Evolutionary conservation across 2,888 invertebrate genomes (phyloP), one percentile per base, ranked within the genome.

Genomic region (Drosophila anceps): DNA sequence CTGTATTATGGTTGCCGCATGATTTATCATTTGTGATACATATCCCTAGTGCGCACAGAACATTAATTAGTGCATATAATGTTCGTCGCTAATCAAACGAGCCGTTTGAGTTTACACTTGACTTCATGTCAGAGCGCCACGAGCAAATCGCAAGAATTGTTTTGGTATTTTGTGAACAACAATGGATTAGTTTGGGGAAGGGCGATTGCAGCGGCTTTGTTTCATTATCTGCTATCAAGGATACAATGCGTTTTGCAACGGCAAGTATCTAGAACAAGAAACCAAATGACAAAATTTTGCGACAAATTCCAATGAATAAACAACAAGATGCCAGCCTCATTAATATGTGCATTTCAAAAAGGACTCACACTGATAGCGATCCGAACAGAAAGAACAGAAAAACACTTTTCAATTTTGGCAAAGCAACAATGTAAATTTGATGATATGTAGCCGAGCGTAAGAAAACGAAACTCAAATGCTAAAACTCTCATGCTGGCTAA

Each of bases 21-120:
- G 57, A 71, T 63, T 71, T 58, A 48, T 64, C 58, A 64, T 71
- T 64, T 70, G 57, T 43, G 41, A 27, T 53, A 41, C 59, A 41
- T 35, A 46, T 29, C 31, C 27, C 6, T 15, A 12, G 54, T 37
- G 48, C 18, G 12, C 29, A 12, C 33, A 39, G 54, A 59, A 24
- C 48, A 71, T 64, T 65, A 71, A 72, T 72, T 71, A 55, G 54
- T 44, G 31, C 59, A 55, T 59, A 61, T 43, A 60, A 43, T 60
- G 55, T 67, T 60, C 63, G 85, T 48, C 50, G 58, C 64, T 70
- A 84, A 84, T 82, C 74, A 82, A 71, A 71, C 53, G 50, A 58
- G 29, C 58, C 57, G 53, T 64, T 82, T 70, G 76, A 51, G 43
- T 12, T 62, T 44, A 60, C 64, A 54, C 43, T 51, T 18, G 55